Evolutionary conservation across 1,140 invertebrate genomes (phyloP), one percentile per base, ranked within the genome.

Genomic region (Adelges cooleyi): DNA sequence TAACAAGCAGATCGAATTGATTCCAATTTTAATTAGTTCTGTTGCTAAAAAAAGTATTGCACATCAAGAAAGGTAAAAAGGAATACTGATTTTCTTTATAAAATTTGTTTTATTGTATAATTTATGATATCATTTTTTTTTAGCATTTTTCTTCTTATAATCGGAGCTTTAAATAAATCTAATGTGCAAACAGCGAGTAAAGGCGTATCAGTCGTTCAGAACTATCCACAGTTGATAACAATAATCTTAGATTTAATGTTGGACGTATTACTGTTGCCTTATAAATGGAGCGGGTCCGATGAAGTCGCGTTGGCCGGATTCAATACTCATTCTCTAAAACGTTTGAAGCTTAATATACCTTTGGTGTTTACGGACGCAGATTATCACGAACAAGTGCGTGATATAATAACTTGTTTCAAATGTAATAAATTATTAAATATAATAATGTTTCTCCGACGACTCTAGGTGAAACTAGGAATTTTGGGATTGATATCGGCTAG

Each of bases 31-130:
- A 52, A 76, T 95, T 15, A 84, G 85, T 71, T 84, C 89, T 68
- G 77, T 92, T 20, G 85, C 90, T 70, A 84, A 84, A 49, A 91
- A 90, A 74, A 86, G 90, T 52, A 78, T 84, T 67, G 80, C 82
- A 68, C 92, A 96, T 76, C 87, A 93, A 75, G 90, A 95, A 73
- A 85, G 84, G 87, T 89, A 79, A 75, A 71, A 72, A 42, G 40
- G 68, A 40, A 68, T 67, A 42, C 38, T 38, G 2, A 23, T 22
- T 27, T 44, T 49, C n/a, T 18, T 65, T 50, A 33, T 51, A 22
- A 23, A 42, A 40, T 27, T 20, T 6, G 23, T 48, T 48, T 48
- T 17, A 48, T 48, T 48, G 44, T 48, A 23, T 15, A n/a, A n/a
- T n/a, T n/a, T 6, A 6, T 33, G 11, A 5, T 6, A 33, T 33